Percentiles rank a stretch among this genome's conserved stretches.
These are phyloP conservation scores for Avahi laniger DNA, from an alignment of 2,797 vertebrate species.

Conservation along the genomic window DNA sequence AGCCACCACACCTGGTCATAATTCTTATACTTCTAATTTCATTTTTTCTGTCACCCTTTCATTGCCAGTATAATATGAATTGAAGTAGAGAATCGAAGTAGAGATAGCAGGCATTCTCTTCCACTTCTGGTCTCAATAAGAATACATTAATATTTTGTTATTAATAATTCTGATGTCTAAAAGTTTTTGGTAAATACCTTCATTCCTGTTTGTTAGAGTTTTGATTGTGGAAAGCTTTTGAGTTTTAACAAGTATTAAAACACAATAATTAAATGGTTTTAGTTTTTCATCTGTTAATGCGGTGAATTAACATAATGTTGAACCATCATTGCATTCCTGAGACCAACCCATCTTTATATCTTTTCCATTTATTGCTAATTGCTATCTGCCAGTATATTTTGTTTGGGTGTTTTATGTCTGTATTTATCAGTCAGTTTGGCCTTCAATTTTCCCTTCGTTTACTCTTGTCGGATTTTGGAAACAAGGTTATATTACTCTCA, in stretches of 20 bases:
- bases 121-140: not conserved
- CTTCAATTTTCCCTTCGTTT: not conserved
- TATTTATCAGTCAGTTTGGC: not conserved
- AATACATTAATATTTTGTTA: not conserved
- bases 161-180: slow-evolving; percentile 7
- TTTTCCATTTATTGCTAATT: not conserved
- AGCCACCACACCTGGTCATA: too few relatives aligned
- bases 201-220: not conserved
- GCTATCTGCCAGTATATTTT: not conserved
- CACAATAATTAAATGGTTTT: not conserved
- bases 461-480: not conserved
- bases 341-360: not conserved
- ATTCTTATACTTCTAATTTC: not conserved
- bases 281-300: not conserved
- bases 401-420: not conserved
- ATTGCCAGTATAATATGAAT: not conserved
- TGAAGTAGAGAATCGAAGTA: not conserved
- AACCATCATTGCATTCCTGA: not conserved
- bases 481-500: not conserved
- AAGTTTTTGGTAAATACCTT: not conserved
- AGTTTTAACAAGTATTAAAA: not conserved
- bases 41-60: not conserved
- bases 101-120: not conserved
- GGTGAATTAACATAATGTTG: not conserved
- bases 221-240: not conserved